Conservation (phyloP, 2,797 vertebrate species). For the Peromyscus nudipes region DNA sequence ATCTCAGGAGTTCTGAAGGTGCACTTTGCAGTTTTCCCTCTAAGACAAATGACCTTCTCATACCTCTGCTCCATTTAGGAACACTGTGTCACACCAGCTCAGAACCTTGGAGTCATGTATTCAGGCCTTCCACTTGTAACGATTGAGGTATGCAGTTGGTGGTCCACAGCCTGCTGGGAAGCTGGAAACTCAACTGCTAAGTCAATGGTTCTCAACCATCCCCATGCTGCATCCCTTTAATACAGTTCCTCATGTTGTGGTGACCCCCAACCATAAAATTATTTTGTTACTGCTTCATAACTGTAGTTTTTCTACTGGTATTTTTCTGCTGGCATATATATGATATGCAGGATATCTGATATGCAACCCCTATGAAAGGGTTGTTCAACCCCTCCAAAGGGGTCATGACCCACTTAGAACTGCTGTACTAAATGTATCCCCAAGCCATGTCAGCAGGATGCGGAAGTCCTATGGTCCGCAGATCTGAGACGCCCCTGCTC, state of each 20-base stretch:
- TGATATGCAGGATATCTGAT: neutral
- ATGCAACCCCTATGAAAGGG: neutral
- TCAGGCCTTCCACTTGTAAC: neutral
- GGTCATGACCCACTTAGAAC: neutral
- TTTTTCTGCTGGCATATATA: neutral
- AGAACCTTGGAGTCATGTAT: neutral
- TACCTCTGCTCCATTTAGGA: neutral
- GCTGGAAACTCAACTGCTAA: neutral
- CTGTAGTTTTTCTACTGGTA: neutral
- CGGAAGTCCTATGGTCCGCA: rapidly evolving
- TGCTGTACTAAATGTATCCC: rapidly evolving
- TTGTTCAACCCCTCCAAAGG: neutral
- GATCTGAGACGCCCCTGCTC: neutral
- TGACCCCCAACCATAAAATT: neutral
- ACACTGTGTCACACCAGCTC: neutral
- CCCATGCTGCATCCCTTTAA: neutral
- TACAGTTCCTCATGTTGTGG: neutral
- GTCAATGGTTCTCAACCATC: neutral
- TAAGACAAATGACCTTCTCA: neutral
- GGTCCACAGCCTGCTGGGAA: rapidly evolving
- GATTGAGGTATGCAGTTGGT: rapidly evolving
- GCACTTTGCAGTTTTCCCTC: neutral
- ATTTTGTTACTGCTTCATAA: neutral
- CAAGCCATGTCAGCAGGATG: neutral
- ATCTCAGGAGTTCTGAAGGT: neutral